These are phyloP conservation scores for Eilema griseolum DNA, from an alignment of 2,888 invertebrate species.

Conservation along the genomic window DNA sequence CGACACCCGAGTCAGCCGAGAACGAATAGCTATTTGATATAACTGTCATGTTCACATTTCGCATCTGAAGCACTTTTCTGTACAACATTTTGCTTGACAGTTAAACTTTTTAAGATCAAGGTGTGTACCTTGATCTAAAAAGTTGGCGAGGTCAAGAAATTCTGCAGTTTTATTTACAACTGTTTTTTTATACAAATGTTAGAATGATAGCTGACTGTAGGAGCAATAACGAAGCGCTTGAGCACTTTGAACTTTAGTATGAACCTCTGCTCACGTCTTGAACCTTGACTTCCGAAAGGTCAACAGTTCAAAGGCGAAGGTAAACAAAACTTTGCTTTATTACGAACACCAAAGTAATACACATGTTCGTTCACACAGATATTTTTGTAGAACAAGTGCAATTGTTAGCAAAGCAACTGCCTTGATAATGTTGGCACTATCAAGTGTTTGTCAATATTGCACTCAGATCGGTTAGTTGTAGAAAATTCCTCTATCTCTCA, in stretches of 20 bases:
- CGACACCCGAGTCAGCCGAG: too few species aligned
- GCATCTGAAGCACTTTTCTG: too few species aligned
- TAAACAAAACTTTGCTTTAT: background rate
- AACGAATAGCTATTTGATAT: too few species aligned
- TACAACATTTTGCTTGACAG: too few species aligned
- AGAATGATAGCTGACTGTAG: background rate
- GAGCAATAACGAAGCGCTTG: background rate
- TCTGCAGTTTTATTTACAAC: background rate
- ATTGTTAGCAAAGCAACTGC: background rate
- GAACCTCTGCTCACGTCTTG: background rate
- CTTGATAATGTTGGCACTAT: background rate
- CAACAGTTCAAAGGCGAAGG: background rate
- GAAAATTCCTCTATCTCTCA: background rate
- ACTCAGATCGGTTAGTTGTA: background rate
- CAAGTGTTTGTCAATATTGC: background rate
- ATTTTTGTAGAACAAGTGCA: conserved; percentile 3
- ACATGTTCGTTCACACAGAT: background rate
- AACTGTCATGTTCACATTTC: too few species aligned
- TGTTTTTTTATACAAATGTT: background rate
- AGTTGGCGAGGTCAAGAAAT: too few species aligned
- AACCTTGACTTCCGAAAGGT: background rate
- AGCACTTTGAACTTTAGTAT: conserved; percentile 4
- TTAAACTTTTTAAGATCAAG: too few species aligned
- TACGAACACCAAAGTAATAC: background rate
- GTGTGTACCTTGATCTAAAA: background rate